Conservation (phyloP, 2,797 vertebrate genomes). For the Dallia pectoralis region DNA sequence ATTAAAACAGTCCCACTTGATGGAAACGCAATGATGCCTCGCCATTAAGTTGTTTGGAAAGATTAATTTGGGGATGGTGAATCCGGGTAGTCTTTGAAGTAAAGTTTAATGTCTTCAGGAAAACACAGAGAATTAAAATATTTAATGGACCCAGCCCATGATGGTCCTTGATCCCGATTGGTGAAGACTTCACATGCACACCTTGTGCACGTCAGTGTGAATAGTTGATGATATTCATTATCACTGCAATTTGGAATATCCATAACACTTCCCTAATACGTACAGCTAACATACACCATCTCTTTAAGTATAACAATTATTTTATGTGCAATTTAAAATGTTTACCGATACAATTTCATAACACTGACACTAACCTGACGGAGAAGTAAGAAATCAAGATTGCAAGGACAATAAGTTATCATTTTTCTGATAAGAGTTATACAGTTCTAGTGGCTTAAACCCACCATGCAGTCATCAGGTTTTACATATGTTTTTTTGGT, state of each 20-base stretch:
- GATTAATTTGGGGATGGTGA: constrained; percentile 71
- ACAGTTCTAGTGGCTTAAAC: not conserved
- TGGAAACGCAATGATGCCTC: constrained; percentile 63
- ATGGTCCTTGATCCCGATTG: constrained; percentile 58
- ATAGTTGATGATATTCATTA: not conserved
- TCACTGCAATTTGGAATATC: not conserved
- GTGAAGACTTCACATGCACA: constrained; percentile 45
- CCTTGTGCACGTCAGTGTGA: constrained; percentile 19
- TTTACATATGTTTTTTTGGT: too few relatives aligned
- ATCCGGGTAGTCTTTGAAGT: constrained; percentile 70
- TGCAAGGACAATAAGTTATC: not conserved
- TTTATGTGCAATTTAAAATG: too few relatives aligned
- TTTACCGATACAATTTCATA: not conserved
- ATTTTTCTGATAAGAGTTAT: not conserved
- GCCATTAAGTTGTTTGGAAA: constrained; percentile 70
- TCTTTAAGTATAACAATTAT: not conserved
- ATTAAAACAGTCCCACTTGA: constrained; percentile 77
- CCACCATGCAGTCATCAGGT: too few relatives aligned
- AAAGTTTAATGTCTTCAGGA: constrained; percentile 67
- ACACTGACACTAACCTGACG: not conserved
- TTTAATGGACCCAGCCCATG: constrained; percentile 46
- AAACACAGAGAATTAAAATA: constrained; percentile 55
- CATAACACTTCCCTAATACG: not conserved
- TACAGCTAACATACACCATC: not conserved
- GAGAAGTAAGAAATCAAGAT: not conserved